Base-by-base conservation (phyloP, 2,797 vertebrate genomes). In the Heterohyrax brucei region DNA sequence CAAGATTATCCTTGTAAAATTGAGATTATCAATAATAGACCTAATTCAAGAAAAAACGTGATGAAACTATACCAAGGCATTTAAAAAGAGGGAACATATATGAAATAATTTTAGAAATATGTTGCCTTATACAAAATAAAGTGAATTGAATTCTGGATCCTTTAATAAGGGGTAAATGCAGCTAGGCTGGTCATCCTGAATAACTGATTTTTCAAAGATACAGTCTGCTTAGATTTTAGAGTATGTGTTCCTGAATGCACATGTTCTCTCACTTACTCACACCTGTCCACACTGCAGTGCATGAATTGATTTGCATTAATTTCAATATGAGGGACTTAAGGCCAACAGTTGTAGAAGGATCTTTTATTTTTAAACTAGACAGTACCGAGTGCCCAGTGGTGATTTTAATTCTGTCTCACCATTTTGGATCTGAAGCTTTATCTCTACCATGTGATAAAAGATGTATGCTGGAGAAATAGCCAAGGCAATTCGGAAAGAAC, bases 391-490 rank as follows among this genome's bases (percentile, higher is more conserved):
- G 21, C 22, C 39, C 14, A 64, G 10, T 77, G 16, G 12, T 92
- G 92, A 66, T 77, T 92, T 56, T 59, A 89, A 83, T 87, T 86
- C 19, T 46, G 26, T 92, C 80, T 93, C 5, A 13, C 24, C 61
- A 84, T 14, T 92, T 91, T 92, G 24, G 13, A 76, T 96, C 61
- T 89, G 64, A 94, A 94, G 30, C 10, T 59, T 84, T 88, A 79
- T 87, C 12, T 95, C 16, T 82, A 73, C 10, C 22, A 46, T 80
- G 30, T 87, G 44, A 68, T 83, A 82, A 87, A 78, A 77, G 12
- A 50, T 64, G 83, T 59, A 22, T 80, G 83, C 30, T 53, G 18
- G 73, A n/a, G 59, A 5, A 72, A 77, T 2, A 79, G 22, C 39
- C 26, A 93, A 76, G 70, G 76, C 46, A 89, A 9, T 87, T 30